Base-by-base conservation (phyloP, 2,113 vertebrate genomes). In the Saguinus midas region DNA sequence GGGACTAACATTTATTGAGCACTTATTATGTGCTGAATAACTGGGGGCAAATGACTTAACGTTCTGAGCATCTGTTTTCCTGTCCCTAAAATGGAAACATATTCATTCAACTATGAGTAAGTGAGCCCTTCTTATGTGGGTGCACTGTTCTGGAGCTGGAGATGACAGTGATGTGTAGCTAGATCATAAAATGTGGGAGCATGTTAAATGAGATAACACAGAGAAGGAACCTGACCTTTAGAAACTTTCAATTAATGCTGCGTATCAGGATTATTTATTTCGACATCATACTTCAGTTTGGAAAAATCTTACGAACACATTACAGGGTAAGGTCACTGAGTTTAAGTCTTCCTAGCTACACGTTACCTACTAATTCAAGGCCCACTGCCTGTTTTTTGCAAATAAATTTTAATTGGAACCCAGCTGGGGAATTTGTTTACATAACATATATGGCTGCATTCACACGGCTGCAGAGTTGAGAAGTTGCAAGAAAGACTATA, bases 401-500 rank as follows among this genome's bases (percentile, higher is more conserved):
- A 96, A 92, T 93, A 75, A 96, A 90, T 75, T 58, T 88, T 86
- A 32, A 81, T 52, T 80, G 70, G 55, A 13, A 83, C 43, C 3
- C 20, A 18, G 72, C 27, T 66, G 16, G 9, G 7, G n/a, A 50
- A 48, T 27, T 20, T n/a, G 8, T 66, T 70, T 35, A 45, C 43
- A 58, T 13, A 35, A 23, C 3, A 2, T 89, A 27, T 32, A 3
- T 6, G 23, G 52, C 57, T 76, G 13, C 17, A 9, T 21, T 23
- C 29, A 57, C 16, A 8, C 11, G 20, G 10, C 0, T 3, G 14
- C 45, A 45, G 23, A 25, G 10, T 0, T 3, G 1, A 79, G 40
- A 8, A 6, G 25, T 37, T 25, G 25, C 23, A 18, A 52, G 14
- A 68, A 12, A 66, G 27, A 70, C 21, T 11, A 4, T 27, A 40